Base-by-base conservation (phyloP, 2,797 vertebrate species). In the Poecilia picta region DNA sequence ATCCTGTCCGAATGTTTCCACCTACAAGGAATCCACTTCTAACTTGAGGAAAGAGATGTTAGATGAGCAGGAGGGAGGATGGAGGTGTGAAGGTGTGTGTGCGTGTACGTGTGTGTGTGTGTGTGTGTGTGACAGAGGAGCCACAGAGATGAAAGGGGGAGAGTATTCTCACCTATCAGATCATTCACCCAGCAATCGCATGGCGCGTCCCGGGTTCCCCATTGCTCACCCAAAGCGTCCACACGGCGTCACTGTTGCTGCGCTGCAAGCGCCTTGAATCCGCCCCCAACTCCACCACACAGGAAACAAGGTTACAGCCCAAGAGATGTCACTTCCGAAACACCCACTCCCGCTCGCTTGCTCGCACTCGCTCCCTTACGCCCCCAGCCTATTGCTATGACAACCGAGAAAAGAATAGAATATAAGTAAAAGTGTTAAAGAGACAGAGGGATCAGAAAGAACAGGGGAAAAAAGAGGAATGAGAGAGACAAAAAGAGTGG, bases 271-370 rank as follows among this genome's bases (percentile, higher is more conserved):
- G 82, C 86, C 89, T 90, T 87, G 91, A 91, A 87, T 91, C 94
- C 93, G 89, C 94, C 94, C 94, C 92, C 90, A 93, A 93, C 95
- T 92, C 94, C 93, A 93, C 92, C 93, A 93, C 93, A 95, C 95
- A 96, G 96, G 96, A 96, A 96, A 95, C 95, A 94, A 95, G 95
- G 95, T 96, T 96, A 96, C 94, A 94, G 95, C 95, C 95, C 95
- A 92, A 95, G 95, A 95, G 95, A 96, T 95, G 96, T 96, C 96
- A 96, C 95, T 96, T 96, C 96, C 96, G 95, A 96, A 95, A 95
- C 96, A 90, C 96, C 96, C 95, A 95, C 96, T 95, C 95, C 85
- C 91, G 91, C 93, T 94, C 90, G 92, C 92, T 94, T 87, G 89
- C 94, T 93, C 93, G 85, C 94, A 85, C 93, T 94, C 93, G 88